Evolutionary conservation across 2,888 invertebrate genomes (phyloP).

Genomic region (Parascotia fuliginaria): DNA sequence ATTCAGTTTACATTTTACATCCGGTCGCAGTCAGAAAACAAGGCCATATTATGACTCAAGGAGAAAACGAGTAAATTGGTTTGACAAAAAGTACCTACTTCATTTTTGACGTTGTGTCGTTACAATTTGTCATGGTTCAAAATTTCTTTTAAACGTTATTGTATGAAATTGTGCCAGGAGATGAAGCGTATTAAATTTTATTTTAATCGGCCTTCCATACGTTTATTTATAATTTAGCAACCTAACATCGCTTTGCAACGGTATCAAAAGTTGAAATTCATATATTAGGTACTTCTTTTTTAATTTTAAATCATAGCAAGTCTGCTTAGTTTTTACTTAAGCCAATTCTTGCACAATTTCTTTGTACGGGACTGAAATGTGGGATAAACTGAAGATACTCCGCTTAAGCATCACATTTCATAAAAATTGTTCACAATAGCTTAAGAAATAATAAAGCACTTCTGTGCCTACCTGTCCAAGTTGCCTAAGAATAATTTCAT

Average conservation of each 20-base stretch:
- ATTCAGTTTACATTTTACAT: slow-evolving; percentile 15
- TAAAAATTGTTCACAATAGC: background rate
- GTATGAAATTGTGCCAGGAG: slow-evolving; percentile 2
- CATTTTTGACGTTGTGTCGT: slow-evolving; percentile 9
- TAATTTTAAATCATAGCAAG: too few species aligned
- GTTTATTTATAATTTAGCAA: too few species aligned
- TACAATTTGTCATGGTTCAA: slow-evolving; percentile 18
- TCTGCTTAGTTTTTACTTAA: too few species aligned
- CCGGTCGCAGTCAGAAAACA: slow-evolving; percentile 11
- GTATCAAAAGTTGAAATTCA: too few species aligned
- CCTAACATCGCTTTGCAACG: too few species aligned
- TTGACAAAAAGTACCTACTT: slow-evolving; percentile 11
- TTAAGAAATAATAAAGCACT: slow-evolving; percentile 8
- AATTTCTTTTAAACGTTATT: slow-evolving; percentile 13
- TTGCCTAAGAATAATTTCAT: slow-evolving; percentile 72
- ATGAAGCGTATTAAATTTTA: background rate
- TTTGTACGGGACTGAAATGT: too few species aligned
- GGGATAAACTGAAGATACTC: too few species aligned
- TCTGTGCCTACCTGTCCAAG: slow-evolving; percentile 48
- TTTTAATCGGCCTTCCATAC: too few species aligned
- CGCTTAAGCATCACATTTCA: too few species aligned
- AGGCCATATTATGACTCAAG: slow-evolving; percentile 10
- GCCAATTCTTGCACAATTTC: too few species aligned
- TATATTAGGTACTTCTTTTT: too few species aligned
- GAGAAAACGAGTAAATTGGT: slow-evolving; percentile 20